A percentile compares a stretch with the other conserved stretches of the same genome.
phyloP scores from a whole-genome alignment of 2,888 invertebrate genomes.

The Augochlorella aurata region DNA sequence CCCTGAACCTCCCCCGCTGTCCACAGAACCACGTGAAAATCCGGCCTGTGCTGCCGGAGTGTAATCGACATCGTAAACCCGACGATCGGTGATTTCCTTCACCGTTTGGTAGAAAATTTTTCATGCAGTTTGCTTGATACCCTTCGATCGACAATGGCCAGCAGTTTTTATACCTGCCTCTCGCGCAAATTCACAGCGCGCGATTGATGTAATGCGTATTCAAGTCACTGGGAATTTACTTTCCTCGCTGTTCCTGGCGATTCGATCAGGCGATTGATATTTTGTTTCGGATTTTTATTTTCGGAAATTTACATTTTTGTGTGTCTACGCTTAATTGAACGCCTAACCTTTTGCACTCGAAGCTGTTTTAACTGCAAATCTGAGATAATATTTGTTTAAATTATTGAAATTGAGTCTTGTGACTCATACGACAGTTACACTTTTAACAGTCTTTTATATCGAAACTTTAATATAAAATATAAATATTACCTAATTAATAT shows the following conservation, averaged over 20 bases:
- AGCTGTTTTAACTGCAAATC: too few relatives aligned
- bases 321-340: too few relatives aligned
- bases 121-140: background rate
- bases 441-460: too few relatives aligned
- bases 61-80: conserved; percentile 62
- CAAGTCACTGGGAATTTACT: background rate
- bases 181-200: background rate
- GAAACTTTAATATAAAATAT: too few relatives aligned
- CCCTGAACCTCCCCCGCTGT: conserved; percentile 35
- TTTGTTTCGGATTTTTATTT: too few relatives aligned
- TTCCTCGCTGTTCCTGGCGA: background rate
- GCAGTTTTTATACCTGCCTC: background rate
- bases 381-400: too few relatives aligned
- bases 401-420: too few relatives aligned
- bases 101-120: conserved; percentile 32
- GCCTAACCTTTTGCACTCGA: too few relatives aligned
- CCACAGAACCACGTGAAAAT: conserved; percentile 56
- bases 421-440: too few relatives aligned
- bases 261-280: background rate
- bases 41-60: conserved; percentile 29
- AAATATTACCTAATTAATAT: too few relatives aligned
- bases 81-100: conserved; percentile 54
- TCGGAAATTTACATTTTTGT: too few relatives aligned
- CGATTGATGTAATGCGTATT: background rate
- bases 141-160: background rate